These are phyloP conservation scores for Mus spretus DNA, from an alignment of 2,797 vertebrate genomes.

Conservation along the genomic window DNA sequence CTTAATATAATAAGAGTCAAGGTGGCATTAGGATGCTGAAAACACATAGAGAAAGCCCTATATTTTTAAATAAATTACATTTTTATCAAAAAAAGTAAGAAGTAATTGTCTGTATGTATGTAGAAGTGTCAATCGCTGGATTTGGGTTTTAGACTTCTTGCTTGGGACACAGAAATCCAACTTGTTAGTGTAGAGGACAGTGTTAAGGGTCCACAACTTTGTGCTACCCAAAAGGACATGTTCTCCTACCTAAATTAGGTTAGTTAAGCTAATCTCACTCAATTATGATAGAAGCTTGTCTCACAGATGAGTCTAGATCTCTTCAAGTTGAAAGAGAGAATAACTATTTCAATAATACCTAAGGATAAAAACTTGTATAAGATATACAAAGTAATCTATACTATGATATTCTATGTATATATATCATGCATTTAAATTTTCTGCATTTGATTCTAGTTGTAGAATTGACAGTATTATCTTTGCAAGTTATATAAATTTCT, in stretches of 20 bases:
- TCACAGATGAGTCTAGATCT: not conserved
- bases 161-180: not conserved
- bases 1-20: too few relatives aligned
- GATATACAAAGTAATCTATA: rapidly evolving
- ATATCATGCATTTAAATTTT: not conserved
- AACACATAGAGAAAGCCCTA: too few relatives aligned
- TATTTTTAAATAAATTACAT: too few relatives aligned
- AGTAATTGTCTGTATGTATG: too few relatives aligned
- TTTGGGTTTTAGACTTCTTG: not conserved
- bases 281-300: not conserved
- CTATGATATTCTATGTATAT: not conserved
- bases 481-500: too few relatives aligned
- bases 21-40: too few relatives aligned
- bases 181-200: not conserved
- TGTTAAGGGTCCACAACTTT: not conserved
- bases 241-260: not conserved
- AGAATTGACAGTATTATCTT: not conserved
- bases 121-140: too few relatives aligned
- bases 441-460: not conserved
- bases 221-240: not conserved
- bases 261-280: not conserved
- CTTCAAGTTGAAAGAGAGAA: not conserved
- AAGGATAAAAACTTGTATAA: not conserved
- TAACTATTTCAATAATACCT: not conserved
- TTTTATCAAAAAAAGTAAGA: too few relatives aligned